Base-by-base conservation (phyloP, 2,113 vertebrate species). In the Ctenodactylus gundi region DNA sequence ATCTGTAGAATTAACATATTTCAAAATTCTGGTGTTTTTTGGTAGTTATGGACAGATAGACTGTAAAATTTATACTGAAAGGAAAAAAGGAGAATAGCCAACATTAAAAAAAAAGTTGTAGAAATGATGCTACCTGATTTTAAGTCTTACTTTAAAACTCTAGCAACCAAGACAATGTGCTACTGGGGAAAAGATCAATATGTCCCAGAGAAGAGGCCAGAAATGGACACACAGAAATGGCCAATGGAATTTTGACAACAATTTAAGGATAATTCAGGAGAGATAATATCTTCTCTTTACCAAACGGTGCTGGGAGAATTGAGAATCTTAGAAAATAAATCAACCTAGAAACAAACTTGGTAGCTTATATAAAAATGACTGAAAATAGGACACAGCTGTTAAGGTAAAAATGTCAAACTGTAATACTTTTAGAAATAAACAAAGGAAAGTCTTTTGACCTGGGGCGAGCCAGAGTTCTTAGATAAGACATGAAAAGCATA, bases 41-140 rank as follows among this genome's bases (percentile, higher is more conserved):
- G 41, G 4, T 68, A 57, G 36, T 49, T 88, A 76, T 55, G 64
- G 31, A 58, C 6, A 90, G 70, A 27, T 0, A 92, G 20, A 60
- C 31, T 78, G 13, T 51, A 96, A 90, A 84, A 94, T 51, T 39
- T 72, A 85, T 70, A 88, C 10, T 10, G 6, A 82, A 90, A 88
- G 53, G 31, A 14, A 81, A 96, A 91, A 91, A 65, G 4, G 41
- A 88, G 39, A 65, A 67, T 70, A 88, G 17, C 36, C 65, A 67
- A 95, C 46, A 91, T 49, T 55, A 23, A 95, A 94, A 84, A 39
- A 9, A 83, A 76, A 75, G 21, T 67, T 92, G 11, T 18, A 81
- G 39, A 44, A 62, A 70, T 88, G 17, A 85, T 4, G 20, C 13
- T 81, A 67, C 25, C 7, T 85, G 46, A 75, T 81, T 90, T 85